These are phyloP conservation scores for Leucoraja ocellata DNA, from an alignment of 2,797 vertebrate genomes.

Conservation along the genomic window DNA sequence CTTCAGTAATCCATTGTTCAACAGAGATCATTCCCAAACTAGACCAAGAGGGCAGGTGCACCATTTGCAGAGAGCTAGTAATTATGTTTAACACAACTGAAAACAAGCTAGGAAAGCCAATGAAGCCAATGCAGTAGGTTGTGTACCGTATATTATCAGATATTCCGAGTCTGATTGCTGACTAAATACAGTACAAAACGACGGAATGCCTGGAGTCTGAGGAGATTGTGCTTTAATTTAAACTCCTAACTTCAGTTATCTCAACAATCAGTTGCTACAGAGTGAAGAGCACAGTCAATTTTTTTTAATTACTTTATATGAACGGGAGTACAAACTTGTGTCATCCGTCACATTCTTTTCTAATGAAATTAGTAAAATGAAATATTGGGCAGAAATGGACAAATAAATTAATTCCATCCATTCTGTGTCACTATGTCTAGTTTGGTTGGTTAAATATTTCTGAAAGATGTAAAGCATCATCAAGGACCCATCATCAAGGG, in stretches of 20 bases:
- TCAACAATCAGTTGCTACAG: background rate
- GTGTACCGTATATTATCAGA: too few species aligned
- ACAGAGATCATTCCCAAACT: too few species aligned
- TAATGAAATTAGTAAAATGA: background rate
- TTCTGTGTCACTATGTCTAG: background rate
- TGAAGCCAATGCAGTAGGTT: too few species aligned
- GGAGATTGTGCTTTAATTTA: background rate
- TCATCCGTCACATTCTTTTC: background rate
- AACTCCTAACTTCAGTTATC: background rate
- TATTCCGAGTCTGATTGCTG: background rate
- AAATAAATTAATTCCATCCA: background rate
- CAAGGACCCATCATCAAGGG: too few species aligned
- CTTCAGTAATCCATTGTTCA: too few species aligned
- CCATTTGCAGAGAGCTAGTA: too few species aligned
- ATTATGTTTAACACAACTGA: too few species aligned
- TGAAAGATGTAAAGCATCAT: background rate
- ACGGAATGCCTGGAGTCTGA: background rate
- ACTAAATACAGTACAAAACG: background rate
- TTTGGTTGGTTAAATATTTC: background rate
- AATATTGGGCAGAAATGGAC: background rate
- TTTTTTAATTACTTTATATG: background rate
- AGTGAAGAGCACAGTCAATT: too few species aligned
- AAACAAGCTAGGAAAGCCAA: too few species aligned
- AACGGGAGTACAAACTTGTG: background rate
- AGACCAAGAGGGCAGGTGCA: too few species aligned